Conservation (phyloP, 2,888 invertebrate species). For the Drosophila melanosoma region DNA sequence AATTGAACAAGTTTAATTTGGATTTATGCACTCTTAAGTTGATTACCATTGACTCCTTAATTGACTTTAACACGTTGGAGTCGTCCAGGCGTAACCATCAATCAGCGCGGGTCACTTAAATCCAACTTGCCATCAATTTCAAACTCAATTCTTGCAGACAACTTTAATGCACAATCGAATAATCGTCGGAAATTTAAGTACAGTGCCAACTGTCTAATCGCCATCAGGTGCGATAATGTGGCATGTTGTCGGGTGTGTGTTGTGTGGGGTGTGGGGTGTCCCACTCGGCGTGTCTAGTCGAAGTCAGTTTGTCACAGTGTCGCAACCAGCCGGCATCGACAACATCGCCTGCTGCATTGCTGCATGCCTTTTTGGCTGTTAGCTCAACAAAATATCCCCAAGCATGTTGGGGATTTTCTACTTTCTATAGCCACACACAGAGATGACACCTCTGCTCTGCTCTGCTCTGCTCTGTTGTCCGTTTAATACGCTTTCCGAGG, state of each 20-base stretch:
- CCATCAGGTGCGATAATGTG: constrained; percentile 72
- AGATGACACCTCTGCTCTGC: constrained; percentile 27
- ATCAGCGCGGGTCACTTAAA: constrained; percentile 48
- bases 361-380: constrained; percentile 57
- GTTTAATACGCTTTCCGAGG: neutral
- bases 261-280: constrained; percentile 2
- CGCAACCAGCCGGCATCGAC: constrained; percentile 20
- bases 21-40: neutral
- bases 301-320: constrained; percentile 67
- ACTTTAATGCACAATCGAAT: constrained; percentile 8
- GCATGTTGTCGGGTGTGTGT: constrained; percentile 13
- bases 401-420: constrained; percentile 62
- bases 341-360: constrained; percentile 56
- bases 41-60: neutral
- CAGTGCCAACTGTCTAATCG: constrained; percentile 52
- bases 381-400: constrained; percentile 68
- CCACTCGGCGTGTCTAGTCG: constrained; percentile 22
- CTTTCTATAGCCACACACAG: constrained; percentile 23
- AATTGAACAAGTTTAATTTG: neutral
- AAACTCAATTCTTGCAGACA: neutral
- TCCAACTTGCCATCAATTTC: constrained; percentile 52
- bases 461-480: constrained; percentile 5
- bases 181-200: constrained; percentile 50
- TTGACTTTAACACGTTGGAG: neutral
- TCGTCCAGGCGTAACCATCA: constrained; percentile 36